Base-by-base conservation (phyloP, 2,888 invertebrate genomes). In the Cetonia aurata region DNA sequence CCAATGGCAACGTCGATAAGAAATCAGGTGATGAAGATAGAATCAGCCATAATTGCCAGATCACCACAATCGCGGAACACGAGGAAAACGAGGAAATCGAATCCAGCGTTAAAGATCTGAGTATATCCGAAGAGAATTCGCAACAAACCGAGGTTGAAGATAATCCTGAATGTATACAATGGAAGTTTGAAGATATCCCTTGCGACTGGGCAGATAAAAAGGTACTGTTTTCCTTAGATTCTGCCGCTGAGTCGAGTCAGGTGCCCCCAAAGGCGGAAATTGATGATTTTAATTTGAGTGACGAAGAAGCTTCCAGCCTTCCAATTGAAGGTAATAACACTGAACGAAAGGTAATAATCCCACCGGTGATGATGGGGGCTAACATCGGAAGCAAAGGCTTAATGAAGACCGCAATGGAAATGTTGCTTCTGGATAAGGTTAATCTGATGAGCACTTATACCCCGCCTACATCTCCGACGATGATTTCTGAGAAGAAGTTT, bases 331-430 rank as follows among this genome's bases (percentile, higher is more conserved):
- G 52, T 10, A 42, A 44, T 25, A 53, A 42, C 6, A 8, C 44
- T 13, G 68, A 70, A 52, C 50, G 68, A 41, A 71, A 75, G 60
- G 60, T 75, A 41, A 78, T 79, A 65, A 71, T 77, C 19, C 78
- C 80, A 17, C 77, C 79, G 48, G 78, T 78, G 13, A 74, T 77
- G 42, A 76, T 75, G 42, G 70, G 73, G 13, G 74, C 74, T 60
- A 72, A 77, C 70, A 71, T 77, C 42, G 74, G 77, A 72, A 70
- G 75, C 46, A 77, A 78, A 74, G 76, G 81, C 57, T 76, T 83
- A 66, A 70, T 82, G 10, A 79, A 80, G 74, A 83, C 83, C 6
- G 83, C 83, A 33, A 81, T 83, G 79, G 80, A 83, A 74, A 80
- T 81, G 15, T 81, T 83, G 69, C 75, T 83, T 19, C 76, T 83